Conservation (phyloP, 1,140 invertebrate genomes). For the Cotesia glomerata region DNA sequence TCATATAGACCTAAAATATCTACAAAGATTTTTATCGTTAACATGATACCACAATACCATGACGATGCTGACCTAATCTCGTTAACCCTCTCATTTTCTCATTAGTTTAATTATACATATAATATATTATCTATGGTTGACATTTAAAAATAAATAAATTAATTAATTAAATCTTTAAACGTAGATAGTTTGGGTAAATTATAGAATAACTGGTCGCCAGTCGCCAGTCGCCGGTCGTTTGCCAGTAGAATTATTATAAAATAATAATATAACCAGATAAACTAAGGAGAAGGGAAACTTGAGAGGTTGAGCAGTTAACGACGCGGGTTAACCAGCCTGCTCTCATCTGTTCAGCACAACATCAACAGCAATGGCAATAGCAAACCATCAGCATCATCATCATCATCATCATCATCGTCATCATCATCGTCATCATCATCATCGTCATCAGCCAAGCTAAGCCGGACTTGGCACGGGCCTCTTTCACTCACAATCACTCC, state of each 20-base stretch:
- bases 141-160: no score
- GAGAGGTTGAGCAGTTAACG: conserved; percentile 20
- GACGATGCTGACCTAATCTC: conserved; percentile 16
- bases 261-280: background rate
- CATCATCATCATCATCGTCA: no score
- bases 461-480: conserved; percentile 17
- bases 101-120: background rate
- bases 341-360: background rate
- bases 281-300: background rate
- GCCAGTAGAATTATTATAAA: background rate
- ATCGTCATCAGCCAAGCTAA: background rate
- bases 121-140: no score
- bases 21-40: no score
- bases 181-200: no score
- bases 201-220: no score
- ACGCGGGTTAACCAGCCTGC: conserved; percentile 19
- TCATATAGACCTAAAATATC: no score
- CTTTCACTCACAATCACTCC: conserved; percentile 8
- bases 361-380: no score
- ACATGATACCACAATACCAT: background rate
- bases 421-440: no score
- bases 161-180: no score
- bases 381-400: no score
- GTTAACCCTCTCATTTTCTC: conserved; percentile 23
- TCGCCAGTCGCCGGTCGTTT: no score